Base-by-base conservation (phyloP, 2,113 vertebrate species). In the Petrocephalus microphthalmus region DNA sequence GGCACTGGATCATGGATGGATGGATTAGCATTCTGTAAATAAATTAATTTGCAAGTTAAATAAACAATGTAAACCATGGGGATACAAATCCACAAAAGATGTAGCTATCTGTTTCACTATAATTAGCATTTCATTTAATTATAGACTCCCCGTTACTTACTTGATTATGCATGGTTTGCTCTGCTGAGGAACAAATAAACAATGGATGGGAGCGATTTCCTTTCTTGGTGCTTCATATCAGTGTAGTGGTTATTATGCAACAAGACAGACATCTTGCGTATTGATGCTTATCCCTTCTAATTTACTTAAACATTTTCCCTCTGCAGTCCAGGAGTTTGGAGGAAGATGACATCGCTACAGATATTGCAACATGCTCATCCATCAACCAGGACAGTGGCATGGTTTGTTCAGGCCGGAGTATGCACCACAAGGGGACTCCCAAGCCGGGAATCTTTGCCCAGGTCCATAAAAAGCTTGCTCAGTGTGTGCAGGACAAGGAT, bases 331-430 rank as follows among this genome's bases (percentile, higher is more conserved):
- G 91, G 64, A 96, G 96, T 90, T 94, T 93, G 20, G 97, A 98
- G 88, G 97, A 97, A 60, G 97, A 97, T 20, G 96, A 96, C 89
- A 96, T 96, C n/a, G 96, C 95, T 42, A 97, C 97, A 57, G 97
- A 98, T 91, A 97, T 96, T 0, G 97, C 97, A 25, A 98, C 97
- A 1, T 98, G 96, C 5, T 98, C 97, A 60, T 98, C 97, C 89
- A 97, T 96, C 91, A 95, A 96, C 93, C 97, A 97, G 91, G 97
- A 98, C 93, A 98, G 98, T 37, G 97, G 97, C 0, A 93, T 97
- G 86, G 97, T 95, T 19, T 95, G 94, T 87, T 96, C 96, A 0
- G 96, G 96, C 85, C 95, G 96, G 89, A 97, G 95, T 85, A 56
- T 96, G 7, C 93, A 94, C 7, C 95, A 97, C 0, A 96, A 97